Conservation (phyloP, 2,797 vertebrate genomes). For the Enteromius argenteus region DNA sequence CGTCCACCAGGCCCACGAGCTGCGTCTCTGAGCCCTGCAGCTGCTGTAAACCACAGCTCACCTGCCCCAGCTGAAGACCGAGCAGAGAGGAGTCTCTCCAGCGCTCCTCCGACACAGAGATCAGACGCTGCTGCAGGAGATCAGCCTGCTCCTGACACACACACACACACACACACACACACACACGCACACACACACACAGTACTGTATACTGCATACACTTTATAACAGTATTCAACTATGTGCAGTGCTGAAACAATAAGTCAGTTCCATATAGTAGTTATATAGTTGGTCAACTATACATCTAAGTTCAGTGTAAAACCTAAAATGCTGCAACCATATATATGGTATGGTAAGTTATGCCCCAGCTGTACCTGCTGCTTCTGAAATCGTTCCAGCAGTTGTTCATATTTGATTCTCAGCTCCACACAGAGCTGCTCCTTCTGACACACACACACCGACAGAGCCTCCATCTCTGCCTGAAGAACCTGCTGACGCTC, state of each 20-base stretch:
- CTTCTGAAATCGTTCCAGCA: conserved; percentile 3
- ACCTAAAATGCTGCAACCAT: background rate
- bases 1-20: conserved; percentile 77
- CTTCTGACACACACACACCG: conserved; percentile 67
- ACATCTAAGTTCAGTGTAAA: background rate
- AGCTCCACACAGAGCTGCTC: conserved; percentile 73
- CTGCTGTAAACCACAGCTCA: conserved; percentile 72
- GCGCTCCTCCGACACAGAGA: conserved; percentile 66
- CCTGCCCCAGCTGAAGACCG: conserved; percentile 71
- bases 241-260: background rate
- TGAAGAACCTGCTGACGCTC: conserved; percentile 72
- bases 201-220: background rate
- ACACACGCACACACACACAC: conserved; percentile 1
- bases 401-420: conserved; percentile 70
- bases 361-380: conserved; percentile 36
- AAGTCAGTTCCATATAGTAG: background rate
- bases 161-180: conserved; percentile 8
- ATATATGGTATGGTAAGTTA: background rate
- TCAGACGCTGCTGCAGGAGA: conserved; percentile 67
- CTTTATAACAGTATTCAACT: background rate
- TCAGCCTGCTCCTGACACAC: conserved; percentile 68
- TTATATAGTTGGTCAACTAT: background rate
- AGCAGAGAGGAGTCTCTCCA: conserved; percentile 57
- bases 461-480: conserved; percentile 69
- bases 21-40: conserved; percentile 78